Evolutionary conservation across 2,797 vertebrate species (phyloP), one percentile per base, ranked within the genome.

Genomic region (Sphaeramia orbicularis): DNA sequence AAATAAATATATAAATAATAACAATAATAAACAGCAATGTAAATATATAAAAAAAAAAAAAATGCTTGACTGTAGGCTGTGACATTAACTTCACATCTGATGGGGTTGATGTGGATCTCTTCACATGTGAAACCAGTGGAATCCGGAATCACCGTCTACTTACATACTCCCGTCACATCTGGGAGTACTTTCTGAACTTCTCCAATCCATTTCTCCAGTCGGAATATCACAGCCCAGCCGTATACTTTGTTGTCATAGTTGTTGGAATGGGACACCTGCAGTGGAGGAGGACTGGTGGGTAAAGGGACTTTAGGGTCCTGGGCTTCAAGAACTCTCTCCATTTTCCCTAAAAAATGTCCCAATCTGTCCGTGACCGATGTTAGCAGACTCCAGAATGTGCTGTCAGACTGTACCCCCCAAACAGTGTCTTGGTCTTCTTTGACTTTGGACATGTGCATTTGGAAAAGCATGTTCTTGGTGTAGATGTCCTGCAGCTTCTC

Each of bases 281-380:
- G 67, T 1, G 60, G 55, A 2, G 36, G 10, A 3, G 55, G 58
- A 0, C n/a, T 12, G 7, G 62, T 0, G 0, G 44, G 43, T 12
- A 51, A 0, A 32, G 15, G 1, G 2, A 1, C 1, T 0, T 24
- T 1, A 1, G 52, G 43, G 0, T 27, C 0, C 0, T 18, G 0
- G 0, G 0, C 0, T 0, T 0, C 0, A 7, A 84, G 27, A 0
- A 55, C 1, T 0, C 0, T 0, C 3, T 12, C 0, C 1, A 85
- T 3, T 3, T 0, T 5, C 0, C 0, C 0, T 0, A 4, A n/a
- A 19, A 27, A 19, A 7, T 13, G 0, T 0, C 0, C 0, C 1
- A 90, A 71, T 10, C 0, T 8, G 0, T 0, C 0, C 1, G 35
- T 64, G 5, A 76, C 1, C 0, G 0, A 0, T 0, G 0, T 0